A percentile compares a stretch with the other conserved stretches of the same genome.
phyloP scores from a whole-genome alignment of 2,797 vertebrate genomes.

The Gymnoscopelus microlampas region DNA sequence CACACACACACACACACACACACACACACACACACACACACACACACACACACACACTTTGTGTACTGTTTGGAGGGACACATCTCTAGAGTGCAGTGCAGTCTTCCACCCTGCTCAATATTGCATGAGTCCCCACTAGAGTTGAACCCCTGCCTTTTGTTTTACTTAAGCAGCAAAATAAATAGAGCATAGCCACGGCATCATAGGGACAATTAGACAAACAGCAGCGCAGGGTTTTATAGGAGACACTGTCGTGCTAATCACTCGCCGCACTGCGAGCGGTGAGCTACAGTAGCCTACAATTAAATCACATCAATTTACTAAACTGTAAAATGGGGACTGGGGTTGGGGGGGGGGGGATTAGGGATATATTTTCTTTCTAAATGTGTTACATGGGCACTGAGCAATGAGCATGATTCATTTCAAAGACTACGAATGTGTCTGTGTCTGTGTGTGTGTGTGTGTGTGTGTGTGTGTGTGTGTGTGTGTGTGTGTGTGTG shows the following conservation, averaged over 20 bases:
- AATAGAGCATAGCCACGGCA: conserved; percentile 78
- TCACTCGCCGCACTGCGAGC: conserved; percentile 70
- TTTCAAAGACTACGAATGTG: conserved; percentile 45
- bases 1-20: conserved; percentile 35
- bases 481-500: conserved; percentile 12
- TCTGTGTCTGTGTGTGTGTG: conserved; percentile 26
- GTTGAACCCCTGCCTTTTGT: conserved; percentile 79
- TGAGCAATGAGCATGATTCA: conserved; percentile 41
- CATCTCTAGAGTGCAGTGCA: conserved; percentile 72
- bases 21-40: background rate
- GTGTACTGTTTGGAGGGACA: conserved; percentile 54
- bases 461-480: conserved; percentile 19
- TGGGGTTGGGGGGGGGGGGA: conserved; percentile 48
- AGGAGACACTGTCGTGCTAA: conserved; percentile 72
- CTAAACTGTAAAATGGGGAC: conserved; percentile 67
- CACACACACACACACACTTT: conserved; percentile 38
- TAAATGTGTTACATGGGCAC: conserved; percentile 59
- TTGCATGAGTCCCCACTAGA: conserved; percentile 78
- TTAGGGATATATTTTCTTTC: conserved; percentile 56
- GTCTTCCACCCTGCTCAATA: conserved; percentile 78
- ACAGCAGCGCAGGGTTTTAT: conserved; percentile 70
- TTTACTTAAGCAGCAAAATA: conserved; percentile 79
- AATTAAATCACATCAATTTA: conserved; percentile 76
- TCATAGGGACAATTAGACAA: conserved; percentile 82
- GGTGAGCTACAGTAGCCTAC: conserved; percentile 42